Conservation (phyloP, 2,113 vertebrate genomes). For the Protomyctophum bolini region DNA sequence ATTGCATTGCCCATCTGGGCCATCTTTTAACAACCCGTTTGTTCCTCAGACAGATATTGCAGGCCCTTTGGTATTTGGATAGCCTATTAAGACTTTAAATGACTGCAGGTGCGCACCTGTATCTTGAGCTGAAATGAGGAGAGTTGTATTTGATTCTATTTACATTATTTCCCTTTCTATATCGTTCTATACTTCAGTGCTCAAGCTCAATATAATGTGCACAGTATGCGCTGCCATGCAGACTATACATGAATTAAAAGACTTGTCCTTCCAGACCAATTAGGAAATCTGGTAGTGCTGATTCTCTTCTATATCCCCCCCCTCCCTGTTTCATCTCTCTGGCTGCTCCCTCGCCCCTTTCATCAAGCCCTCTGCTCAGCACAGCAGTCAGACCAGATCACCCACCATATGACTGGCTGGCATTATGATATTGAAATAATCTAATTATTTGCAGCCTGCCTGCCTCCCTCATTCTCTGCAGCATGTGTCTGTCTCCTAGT, state of each 20-base stretch:
- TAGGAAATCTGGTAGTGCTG: slow-evolving; percentile 33
- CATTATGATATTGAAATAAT: slow-evolving; percentile 63
- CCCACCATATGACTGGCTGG: slow-evolving; percentile 43
- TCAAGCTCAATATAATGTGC: slow-evolving; percentile 35
- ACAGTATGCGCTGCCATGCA: slow-evolving; percentile 6
- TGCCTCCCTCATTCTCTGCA: slow-evolving; percentile 12
- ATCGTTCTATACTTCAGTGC: neutral
- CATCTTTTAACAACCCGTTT: no score
- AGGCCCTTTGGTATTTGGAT: no score
- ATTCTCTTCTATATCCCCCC: neutral
- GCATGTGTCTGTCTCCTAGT: neutral
- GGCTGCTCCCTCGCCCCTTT: slow-evolving; percentile 9
- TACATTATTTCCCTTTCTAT: neutral
- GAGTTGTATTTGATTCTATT: neutral
- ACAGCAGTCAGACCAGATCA: slow-evolving; percentile 4
- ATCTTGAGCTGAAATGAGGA: neutral
- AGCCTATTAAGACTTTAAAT: neutral
- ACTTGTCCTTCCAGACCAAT: slow-evolving; percentile 45
- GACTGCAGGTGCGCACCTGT: slow-evolving; percentile 41
- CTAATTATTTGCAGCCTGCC: slow-evolving; percentile 52
- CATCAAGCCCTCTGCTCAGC: slow-evolving; percentile 38
- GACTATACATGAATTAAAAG: slow-evolving; percentile 46
- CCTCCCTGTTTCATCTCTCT: neutral
- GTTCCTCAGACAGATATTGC: no score
- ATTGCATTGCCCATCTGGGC: no score